These are phyloP conservation scores for Mactra quadrangularis DNA, from an alignment of 1,140 invertebrate species.

Conservation along the genomic window DNA sequence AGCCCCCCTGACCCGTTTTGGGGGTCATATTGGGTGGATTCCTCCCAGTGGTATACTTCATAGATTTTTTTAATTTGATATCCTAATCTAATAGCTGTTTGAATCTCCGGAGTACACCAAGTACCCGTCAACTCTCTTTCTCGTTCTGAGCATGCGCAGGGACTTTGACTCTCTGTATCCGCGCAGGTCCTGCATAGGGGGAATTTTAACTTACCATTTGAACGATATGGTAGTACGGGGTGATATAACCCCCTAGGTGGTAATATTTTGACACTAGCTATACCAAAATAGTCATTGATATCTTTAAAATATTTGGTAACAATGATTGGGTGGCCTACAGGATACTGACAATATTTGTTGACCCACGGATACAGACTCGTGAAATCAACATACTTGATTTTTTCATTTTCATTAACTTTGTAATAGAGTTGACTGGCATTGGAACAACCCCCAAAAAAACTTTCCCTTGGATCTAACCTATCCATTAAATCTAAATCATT, in stretches of 20 bases:
- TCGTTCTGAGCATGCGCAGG: not conserved
- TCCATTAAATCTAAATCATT: constrained; percentile 44
- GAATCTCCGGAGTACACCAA: constrained; percentile 80
- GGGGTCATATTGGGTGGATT: constrained; percentile 65
- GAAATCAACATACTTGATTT: constrained; percentile 32
- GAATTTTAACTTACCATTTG: constrained; percentile 30
- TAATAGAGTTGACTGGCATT: constrained; percentile 69
- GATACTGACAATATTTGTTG: no score
- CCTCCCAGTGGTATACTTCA: constrained; percentile 78
- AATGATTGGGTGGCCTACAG: no score
- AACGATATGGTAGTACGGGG: constrained; percentile 36
- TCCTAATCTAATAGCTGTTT: constrained; percentile 76
- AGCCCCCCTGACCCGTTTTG: not conserved
- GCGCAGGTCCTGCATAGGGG: constrained; percentile 6
- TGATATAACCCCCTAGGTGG: constrained; percentile 26
- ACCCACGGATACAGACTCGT: constrained; percentile 1
- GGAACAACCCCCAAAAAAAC: constrained; percentile 81
- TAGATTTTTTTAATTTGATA: constrained; percentile 78
- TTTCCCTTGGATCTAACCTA: constrained; percentile 69
- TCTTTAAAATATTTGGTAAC: constrained; percentile 14
- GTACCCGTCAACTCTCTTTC: constrained; percentile 78
- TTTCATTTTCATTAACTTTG: constrained; percentile 5
- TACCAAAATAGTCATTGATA: constrained; percentile 50
- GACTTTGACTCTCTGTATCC: constrained; percentile 10
- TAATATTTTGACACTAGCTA: constrained; percentile 18